A percentile compares a stretch with the other conserved stretches of the same genome.
Evolutionary conservation across 2,888 invertebrate genomes (phyloP).

Genomic region (Linnaemya tessellans): DNA sequence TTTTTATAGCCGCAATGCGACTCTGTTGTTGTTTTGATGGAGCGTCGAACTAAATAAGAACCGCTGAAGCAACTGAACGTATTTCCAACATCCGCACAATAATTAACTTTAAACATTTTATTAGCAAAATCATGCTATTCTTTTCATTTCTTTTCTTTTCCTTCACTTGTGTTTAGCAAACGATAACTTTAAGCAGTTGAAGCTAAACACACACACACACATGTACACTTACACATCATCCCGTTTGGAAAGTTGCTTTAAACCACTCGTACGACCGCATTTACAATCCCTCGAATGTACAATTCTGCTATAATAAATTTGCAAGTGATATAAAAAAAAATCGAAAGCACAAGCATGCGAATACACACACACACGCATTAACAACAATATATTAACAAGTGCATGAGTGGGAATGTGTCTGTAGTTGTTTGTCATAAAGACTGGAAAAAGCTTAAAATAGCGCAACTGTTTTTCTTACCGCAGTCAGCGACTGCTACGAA

Average conservation of each 20-base stretch:
- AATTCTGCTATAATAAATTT: slow-evolving; percentile 54
- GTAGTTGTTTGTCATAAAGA: background rate
- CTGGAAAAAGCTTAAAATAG: slow-evolving; percentile 40
- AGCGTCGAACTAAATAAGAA: background rate
- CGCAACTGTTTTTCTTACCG: slow-evolving; percentile 18
- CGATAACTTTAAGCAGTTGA: background rate
- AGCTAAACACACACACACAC: background rate
- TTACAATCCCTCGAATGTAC: slow-evolving; percentile 11
- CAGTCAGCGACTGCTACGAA: background rate
- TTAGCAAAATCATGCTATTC: slow-evolving; percentile 17
- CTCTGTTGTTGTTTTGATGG: slow-evolving; percentile 12
- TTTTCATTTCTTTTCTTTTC: slow-evolving; percentile 1
- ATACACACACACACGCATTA: slow-evolving; percentile 13
- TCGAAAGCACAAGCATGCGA: background rate
- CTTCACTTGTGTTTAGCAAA: slow-evolving; percentile 2
- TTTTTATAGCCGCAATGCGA: slow-evolving; percentile 48
- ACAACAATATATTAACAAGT: no score
- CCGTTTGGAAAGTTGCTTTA: background rate
- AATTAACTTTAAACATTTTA: slow-evolving; percentile 57
- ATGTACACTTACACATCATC: slow-evolving; percentile 10
- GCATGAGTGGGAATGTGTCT: background rate
- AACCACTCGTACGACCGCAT: background rate
- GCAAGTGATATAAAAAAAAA: background rate
- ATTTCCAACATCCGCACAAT: slow-evolving; percentile 39
- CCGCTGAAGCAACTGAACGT: slow-evolving; percentile 8